Evolutionary conservation across 2,113 vertebrate species (phyloP), one percentile per base, ranked within the genome.

Genomic region (Picathartes gymnocephalus): DNA sequence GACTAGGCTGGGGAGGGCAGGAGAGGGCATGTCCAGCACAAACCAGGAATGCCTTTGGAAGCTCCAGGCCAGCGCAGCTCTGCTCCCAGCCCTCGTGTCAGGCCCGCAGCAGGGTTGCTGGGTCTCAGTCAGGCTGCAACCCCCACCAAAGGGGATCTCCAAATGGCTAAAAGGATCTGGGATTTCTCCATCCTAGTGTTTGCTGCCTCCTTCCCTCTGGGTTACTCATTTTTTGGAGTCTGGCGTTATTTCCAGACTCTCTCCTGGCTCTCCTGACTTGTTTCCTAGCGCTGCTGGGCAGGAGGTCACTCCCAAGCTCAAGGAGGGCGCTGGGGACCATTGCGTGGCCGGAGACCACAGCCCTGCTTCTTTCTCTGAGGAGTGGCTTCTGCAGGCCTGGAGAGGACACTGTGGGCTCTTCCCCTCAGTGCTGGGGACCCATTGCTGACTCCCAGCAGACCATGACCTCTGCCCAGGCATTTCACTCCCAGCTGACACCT

Each of bases 291-390:
- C n/a, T 20, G 11, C 35, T 3, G 11, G 15, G n/a, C 40, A 53
- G 53, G 14, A 84, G 24, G 22, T 72, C 48, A 13, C 13, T 50
- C 42, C 44, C 23, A 11, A 0, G 1, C 28, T 61, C 56, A 3
- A 7, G 18, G 15, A 86, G 3, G 11, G 17, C 58, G 8, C n/a
- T 51, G 76, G 56, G 40, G 30, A 30, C 10, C 0, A 0, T 18
- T 25, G 14, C 9, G 10, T 8, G 47, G 28, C 39, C 50, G 48
- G n/a, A 74, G 25, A 61, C 13, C 1, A 1, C 14, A 85, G 28
- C 20, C 13, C 37, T 42, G 42, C 12, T 4, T 0, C 19, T n/a
- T 60, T 24, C 47, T 42, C 35, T 44, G 42, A 83, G 40, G 14
- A 74, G 44, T 1, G 4, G 11, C 18, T 58, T 35, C 78, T 86